A percentile compares a stretch with the other conserved stretches of the same genome.
Evolutionary conservation across 2,888 invertebrate species (phyloP).

Genomic region (Drosophila testacea): DNA sequence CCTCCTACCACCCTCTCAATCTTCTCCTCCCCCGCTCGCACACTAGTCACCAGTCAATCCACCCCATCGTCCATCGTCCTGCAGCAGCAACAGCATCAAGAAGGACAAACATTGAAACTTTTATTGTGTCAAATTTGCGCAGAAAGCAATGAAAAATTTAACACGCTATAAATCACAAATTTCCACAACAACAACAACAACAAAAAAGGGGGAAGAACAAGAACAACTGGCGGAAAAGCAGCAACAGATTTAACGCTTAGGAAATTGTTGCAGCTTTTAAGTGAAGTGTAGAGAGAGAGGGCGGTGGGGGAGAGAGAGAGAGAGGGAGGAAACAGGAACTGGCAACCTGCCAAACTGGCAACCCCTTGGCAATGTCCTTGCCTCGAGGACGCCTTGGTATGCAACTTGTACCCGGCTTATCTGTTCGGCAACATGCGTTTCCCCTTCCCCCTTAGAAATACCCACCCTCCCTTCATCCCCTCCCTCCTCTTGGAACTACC

Average conservation of each 20-base stretch:
- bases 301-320: background rate
- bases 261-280: slow-evolving; percentile 67
- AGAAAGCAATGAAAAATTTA: slow-evolving; percentile 76
- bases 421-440: slow-evolving; percentile 66
- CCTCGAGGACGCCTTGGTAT: slow-evolving; percentile 69
- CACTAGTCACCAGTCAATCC: slow-evolving; percentile 1
- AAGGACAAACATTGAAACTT: slow-evolving; percentile 56
- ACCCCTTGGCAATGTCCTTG: slow-evolving; percentile 74
- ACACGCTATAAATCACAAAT: slow-evolving; percentile 80
- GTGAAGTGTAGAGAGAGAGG: background rate
- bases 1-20: background rate
- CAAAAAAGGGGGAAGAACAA: slow-evolving; percentile 6
- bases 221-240: background rate
- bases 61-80: background rate
- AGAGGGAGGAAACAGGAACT: slow-evolving; percentile 25
- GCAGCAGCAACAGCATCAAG: background rate
- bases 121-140: slow-evolving; percentile 72
- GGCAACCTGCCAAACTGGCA: slow-evolving; percentile 52
- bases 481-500: background rate
- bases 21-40: background rate
- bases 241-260: slow-evolving; percentile 52
- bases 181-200: slow-evolving; percentile 42
- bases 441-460: background rate
- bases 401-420: slow-evolving; percentile 68
- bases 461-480: background rate